A percentile compares a stretch with the other conserved stretches of the same genome.
Evolutionary conservation across 1,140 invertebrate species (phyloP).

Genomic region (Cardiocondyla obscurior): DNA sequence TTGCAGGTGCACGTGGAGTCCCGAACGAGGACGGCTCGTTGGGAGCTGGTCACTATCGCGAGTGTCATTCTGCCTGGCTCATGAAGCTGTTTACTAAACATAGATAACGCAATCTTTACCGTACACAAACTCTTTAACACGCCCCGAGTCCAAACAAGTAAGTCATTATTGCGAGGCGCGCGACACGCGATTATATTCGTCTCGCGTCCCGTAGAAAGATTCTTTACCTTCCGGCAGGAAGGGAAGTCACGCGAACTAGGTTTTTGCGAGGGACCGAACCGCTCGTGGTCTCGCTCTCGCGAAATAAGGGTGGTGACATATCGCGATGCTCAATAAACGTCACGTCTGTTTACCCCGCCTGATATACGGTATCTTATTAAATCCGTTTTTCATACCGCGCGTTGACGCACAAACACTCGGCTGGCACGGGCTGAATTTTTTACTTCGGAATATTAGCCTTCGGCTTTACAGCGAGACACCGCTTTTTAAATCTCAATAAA

Average conservation of each 20-base stretch:
- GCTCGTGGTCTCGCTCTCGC: neutral
- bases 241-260: too few species aligned
- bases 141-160: neutral
- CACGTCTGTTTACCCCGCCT: neutral
- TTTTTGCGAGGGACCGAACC: too few species aligned
- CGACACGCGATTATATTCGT: neutral
- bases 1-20: neutral
- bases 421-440: neutral
- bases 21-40: neutral
- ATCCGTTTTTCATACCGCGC: neutral
- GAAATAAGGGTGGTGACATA: neutral
- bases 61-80: neutral
- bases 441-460: neutral
- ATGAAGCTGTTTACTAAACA: conserved; percentile 29
- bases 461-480: neutral
- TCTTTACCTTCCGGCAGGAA: neutral
- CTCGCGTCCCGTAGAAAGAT: neutral
- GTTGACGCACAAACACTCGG: neutral
- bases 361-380: neutral
- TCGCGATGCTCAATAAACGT: neutral
- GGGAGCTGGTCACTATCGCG: neutral
- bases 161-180: conserved; percentile 36
- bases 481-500: conserved; percentile 8
- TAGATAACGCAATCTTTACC: conserved; percentile 20
- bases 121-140: conserved; percentile 15